These are phyloP conservation scores for Botia kubotai DNA, from an alignment of 2,797 vertebrate genomes.

Conservation along the genomic window DNA sequence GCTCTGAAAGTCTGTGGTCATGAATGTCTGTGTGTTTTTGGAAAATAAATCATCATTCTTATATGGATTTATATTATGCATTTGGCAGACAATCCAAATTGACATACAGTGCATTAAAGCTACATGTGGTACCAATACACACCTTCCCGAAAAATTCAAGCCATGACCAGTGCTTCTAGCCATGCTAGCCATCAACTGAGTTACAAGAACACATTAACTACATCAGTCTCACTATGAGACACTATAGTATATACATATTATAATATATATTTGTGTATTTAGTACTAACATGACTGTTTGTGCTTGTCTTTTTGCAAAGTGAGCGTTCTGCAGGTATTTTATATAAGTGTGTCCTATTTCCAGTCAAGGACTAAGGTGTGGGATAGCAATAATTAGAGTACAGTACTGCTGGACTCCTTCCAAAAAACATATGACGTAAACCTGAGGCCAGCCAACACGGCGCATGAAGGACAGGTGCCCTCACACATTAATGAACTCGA, in stretches of 20 bases:
- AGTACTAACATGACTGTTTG: background rate
- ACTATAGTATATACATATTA: background rate
- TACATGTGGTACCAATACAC: too few relatives aligned
- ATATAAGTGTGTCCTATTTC: constrained; percentile 33
- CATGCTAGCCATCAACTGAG: too few relatives aligned
- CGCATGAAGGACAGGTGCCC: constrained; percentile 37
- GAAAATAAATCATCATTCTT: too few relatives aligned
- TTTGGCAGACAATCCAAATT: too few relatives aligned
- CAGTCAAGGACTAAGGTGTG: constrained; percentile 41
- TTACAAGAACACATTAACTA: too few relatives aligned
- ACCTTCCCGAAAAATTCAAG: too few relatives aligned
- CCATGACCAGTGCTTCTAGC: too few relatives aligned
- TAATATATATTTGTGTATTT: background rate
- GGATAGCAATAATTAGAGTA: constrained; percentile 31
- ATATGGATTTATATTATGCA: too few relatives aligned
- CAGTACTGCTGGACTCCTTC: constrained; percentile 35
- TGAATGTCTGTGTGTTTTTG: too few relatives aligned
- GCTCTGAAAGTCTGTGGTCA: too few relatives aligned
- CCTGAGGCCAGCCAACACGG: constrained; percentile 19
- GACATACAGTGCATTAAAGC: too few relatives aligned
- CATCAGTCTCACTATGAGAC: background rate
- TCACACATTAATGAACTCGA: constrained; percentile 31
- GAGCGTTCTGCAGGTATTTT: background rate
- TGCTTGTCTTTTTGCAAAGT: background rate
- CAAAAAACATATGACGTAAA: constrained; percentile 39